Percentiles rank a stretch among this genome's conserved stretches.
phyloP scores from a whole-genome alignment of 2,113 vertebrate species.

The Lonchura striata region DNA sequence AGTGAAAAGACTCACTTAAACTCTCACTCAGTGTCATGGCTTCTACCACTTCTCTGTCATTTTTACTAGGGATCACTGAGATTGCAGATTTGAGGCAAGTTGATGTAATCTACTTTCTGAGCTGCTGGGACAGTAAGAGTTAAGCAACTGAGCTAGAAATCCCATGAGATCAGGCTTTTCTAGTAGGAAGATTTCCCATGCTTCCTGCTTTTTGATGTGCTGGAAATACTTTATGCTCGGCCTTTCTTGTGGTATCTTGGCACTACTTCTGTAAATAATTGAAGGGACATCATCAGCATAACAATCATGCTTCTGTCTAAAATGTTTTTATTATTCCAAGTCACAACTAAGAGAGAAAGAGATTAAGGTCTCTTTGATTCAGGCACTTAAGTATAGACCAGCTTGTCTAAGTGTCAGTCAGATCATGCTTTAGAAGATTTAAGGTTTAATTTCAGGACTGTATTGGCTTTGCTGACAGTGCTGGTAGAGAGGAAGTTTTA shows the following conservation, averaged over 20 bases:
- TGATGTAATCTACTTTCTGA: neutral
- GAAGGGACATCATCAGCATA: constrained; percentile 48
- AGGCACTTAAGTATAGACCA: neutral
- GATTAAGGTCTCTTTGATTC: neutral
- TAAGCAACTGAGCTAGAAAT: constrained; percentile 26
- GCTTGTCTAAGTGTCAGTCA: neutral
- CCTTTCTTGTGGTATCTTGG: constrained; percentile 67
- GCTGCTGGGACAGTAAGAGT: neutral
- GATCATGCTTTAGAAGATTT: neutral
- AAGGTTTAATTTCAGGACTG: neutral
- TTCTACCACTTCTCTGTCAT: neutral
- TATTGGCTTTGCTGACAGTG: neutral
- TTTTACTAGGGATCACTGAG: neutral
- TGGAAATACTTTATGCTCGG: constrained; percentile 48
- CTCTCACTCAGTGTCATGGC: neutral
- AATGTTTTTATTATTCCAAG: constrained; percentile 31
- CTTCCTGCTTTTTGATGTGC: constrained; percentile 65
- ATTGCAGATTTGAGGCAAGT: neutral
- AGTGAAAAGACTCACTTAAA: neutral
- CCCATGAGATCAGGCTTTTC: constrained; percentile 41
- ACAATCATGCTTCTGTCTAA: constrained; percentile 47
- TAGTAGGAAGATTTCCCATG: constrained; percentile 48
- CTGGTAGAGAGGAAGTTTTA: neutral
- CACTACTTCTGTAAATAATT: constrained; percentile 56
- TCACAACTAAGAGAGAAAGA: neutral